Evolutionary conservation across 2,113 vertebrate genomes (phyloP).

Genomic region (Micronycteris hirsuta): DNA sequence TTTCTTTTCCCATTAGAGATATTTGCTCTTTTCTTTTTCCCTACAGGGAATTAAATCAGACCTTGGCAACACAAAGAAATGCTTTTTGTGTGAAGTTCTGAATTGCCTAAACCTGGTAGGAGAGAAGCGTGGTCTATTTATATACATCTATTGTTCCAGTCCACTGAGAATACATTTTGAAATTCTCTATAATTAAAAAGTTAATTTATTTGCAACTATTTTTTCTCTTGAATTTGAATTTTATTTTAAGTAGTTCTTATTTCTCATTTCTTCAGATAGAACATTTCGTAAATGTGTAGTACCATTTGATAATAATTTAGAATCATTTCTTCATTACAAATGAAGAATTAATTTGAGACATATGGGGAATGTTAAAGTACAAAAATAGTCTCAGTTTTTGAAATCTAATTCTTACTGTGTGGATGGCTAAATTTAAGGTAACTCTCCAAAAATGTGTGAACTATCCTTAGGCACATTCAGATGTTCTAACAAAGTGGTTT

Average conservation of each 20-base stretch:
- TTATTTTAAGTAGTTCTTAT: background rate
- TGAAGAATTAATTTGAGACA: background rate
- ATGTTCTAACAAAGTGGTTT: background rate
- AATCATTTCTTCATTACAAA: background rate
- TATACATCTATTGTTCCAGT: background rate
- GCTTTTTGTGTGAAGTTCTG: background rate
- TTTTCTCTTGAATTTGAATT: background rate
- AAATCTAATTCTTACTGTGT: background rate
- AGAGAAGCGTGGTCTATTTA: background rate
- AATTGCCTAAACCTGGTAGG: background rate
- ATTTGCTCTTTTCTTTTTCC: background rate
- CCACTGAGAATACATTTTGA: background rate
- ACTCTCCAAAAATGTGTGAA: background rate
- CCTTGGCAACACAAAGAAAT: background rate
- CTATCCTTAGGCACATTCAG: background rate
- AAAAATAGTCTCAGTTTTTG: background rate
- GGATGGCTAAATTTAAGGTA: background rate
- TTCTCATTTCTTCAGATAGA: constrained; percentile 5
- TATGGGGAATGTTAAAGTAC: background rate
- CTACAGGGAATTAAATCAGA: background rate
- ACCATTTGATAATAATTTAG: background rate
- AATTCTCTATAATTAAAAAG: background rate
- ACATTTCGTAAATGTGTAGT: background rate
- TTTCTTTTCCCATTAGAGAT: background rate
- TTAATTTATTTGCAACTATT: background rate